Evolutionary conservation across 37 sponge, comb jelly and placozoan genomes (phyloP), one percentile per base, ranked within the genome.

Genomic region (Cladorhizidae sp.): DNA sequence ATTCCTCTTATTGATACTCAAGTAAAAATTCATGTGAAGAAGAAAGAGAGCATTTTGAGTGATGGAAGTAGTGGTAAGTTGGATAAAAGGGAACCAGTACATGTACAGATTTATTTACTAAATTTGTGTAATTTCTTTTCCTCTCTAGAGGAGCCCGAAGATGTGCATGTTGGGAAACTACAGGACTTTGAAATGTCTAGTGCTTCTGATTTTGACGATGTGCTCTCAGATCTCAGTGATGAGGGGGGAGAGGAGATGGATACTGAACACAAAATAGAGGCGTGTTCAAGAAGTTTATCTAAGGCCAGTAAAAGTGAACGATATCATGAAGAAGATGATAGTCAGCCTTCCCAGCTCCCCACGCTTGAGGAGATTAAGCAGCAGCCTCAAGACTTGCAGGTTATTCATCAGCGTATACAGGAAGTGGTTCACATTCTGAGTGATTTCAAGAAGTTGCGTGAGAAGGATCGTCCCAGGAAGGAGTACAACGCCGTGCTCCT

Each of bases 371-470:
- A 88, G 70, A 26, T 93, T 20, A 89, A 71, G 38, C 64, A 68
- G 18, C 77, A 86, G 22, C 67, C 76, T 9, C 79, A 70, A 42
- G 88, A 85, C 35, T 62, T 92, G 18, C 80, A 75, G 40, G 52
- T 41, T 40, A 31, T 84, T 7, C 64, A 79, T 26, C 89, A 93
- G 64, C 52, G 77, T 7, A 89, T 96, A 3, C 82, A 89, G 33
- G 92, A 92, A 64, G 79, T 89, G 8, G 57, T 96, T 7, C 85
- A 85, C 39, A 90, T 94, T 32, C 88, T 98, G 32, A 78, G 81
- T 69, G 90, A 96, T 68, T 94, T 98, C 58, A 87, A 90, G 72
- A 81, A 83, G n/a, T 76, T 94, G 29, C 77, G 93, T 8, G 79
- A 96, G 51, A 84, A 59, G 15, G 97, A 83, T 0, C 90, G 93